Base-by-base conservation (phyloP, 2,113 vertebrate genomes). In the Pionites leucogaster region DNA sequence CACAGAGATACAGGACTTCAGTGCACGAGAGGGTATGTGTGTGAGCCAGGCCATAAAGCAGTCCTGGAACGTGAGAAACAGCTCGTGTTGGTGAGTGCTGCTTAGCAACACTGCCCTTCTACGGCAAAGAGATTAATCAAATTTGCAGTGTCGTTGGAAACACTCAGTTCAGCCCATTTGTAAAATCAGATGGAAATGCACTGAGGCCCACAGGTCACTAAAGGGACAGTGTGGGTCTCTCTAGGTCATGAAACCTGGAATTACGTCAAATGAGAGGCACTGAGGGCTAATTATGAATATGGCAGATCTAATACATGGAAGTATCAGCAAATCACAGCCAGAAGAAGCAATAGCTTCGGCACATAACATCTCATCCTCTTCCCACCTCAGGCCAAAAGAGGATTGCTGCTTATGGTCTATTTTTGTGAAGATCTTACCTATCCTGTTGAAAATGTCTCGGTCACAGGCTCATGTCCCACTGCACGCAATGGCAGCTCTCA, bases 51-150 rank as follows among this genome's bases (percentile, higher is more conserved):
- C 78, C 92, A 37, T 3, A 7, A 35, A 67, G 79, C 88, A 92
- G 75, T 28, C 92, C 77, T 0, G 15, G 85, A 50, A 82, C 77
- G 91, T 14, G 86, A 82, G 94, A 60, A 69, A 1, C 95, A 75
- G 90, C 82, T 90, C 60, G 0, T 83, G 92, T 4, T 95, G 88
- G 85, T 15, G 18, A 63, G 74, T 3, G 96, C 96, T 96, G 97
- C 97, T 95, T 96, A 96, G 97, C 97, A 97, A 97, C 97, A 68
- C 85, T 94, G 96, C 91, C 92, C 96, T 95, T 83, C 86, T n/a
- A 86, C 1, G 67, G 96, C 91, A 84, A 86, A 90, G 59, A 63
- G 70, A 92, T 67, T 83, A 80, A 92, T 50, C 90, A 75, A 24
- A 90, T 82, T 86, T 94, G 95, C 95, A 93, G 71, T 71, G 92